Evolutionary conservation across 2,888 invertebrate genomes (phyloP).

Genomic region (Allophyes oxyacanthae): DNA sequence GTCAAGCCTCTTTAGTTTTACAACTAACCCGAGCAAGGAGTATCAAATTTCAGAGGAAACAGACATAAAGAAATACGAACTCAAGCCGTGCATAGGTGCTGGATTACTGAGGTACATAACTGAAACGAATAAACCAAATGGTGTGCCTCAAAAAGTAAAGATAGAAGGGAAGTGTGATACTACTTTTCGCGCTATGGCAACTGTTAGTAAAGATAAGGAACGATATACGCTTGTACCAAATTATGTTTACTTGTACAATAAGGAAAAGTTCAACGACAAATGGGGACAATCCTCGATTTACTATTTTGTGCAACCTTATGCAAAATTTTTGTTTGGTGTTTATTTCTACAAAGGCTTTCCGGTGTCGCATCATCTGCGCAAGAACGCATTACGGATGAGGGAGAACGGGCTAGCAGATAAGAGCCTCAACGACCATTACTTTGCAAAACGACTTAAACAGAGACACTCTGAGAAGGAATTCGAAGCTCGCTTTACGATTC

Average conservation of each 20-base stretch:
- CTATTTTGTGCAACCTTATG: constrained; percentile 34
- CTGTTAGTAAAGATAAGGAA: constrained; percentile 24
- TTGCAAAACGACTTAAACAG: constrained; percentile 25
- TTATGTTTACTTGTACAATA: constrained; percentile 35
- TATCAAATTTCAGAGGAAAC: constrained; percentile 66
- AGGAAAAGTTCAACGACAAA: constrained; percentile 29
- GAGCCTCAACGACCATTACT: constrained; percentile 30
- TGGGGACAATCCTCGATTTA: constrained; percentile 42
- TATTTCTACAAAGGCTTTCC: constrained; percentile 53
- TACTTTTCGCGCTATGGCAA: constrained; percentile 17
- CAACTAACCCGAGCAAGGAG: constrained; percentile 58
- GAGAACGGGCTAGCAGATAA: constrained; percentile 46
- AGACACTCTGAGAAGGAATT: constrained; percentile 31
- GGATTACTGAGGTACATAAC: constrained; percentile 40
- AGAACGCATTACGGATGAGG: constrained; percentile 31
- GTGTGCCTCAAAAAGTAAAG: neutral
- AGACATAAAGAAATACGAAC: constrained; percentile 58
- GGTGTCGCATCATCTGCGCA: constrained; percentile 15
- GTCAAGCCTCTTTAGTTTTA: constrained; percentile 66
- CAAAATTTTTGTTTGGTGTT: constrained; percentile 19
- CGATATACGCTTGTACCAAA: constrained; percentile 36
- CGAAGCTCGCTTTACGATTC: constrained; percentile 38
- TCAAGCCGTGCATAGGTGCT: constrained; percentile 69
- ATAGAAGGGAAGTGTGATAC: constrained; percentile 43
- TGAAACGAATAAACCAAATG: too few species aligned